These are phyloP conservation scores for Eretmocerus hayati DNA, from an alignment of 2,888 invertebrate species.

Conservation along the genomic window DNA sequence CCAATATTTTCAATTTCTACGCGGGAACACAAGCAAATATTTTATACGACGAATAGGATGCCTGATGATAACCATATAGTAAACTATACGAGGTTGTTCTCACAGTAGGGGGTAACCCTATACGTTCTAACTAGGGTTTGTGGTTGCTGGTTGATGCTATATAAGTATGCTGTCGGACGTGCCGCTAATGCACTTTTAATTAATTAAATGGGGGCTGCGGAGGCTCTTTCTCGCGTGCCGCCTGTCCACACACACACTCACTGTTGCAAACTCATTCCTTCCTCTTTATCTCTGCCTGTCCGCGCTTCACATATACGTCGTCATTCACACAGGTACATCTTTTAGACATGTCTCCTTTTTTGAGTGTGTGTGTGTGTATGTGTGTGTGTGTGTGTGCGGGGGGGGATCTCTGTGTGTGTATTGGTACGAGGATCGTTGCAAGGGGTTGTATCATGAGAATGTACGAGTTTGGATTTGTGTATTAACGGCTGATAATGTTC, in stretches of 20 bases:
- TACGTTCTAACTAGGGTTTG: no score
- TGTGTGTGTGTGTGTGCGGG: neutral
- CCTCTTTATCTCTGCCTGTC: constrained; percentile 1
- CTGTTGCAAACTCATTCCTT: constrained; percentile 43
- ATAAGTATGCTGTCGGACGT: neutral
- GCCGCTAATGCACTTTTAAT: constrained; percentile 47
- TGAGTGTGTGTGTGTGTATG: neutral
- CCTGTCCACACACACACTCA: constrained; percentile 38
- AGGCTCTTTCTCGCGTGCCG: constrained; percentile 47
- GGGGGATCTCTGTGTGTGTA: neutral
- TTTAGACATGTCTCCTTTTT: neutral
- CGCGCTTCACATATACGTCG: neutral
- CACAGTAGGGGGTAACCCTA: no score
- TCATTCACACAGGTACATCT: no score
- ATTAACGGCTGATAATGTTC: no score
- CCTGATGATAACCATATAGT: no score
- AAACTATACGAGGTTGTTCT: no score
- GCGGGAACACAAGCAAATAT: no score
- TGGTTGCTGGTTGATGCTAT: neutral
- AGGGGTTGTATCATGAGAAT: no score
- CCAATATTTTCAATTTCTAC: no score
- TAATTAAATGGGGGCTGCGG: constrained; percentile 45
- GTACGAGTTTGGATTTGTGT: no score
- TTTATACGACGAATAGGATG: no score
- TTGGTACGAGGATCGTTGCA: no score